Evolutionary conservation across 1,140 invertebrate species (phyloP).

Genomic region (Thrips palmi): DNA sequence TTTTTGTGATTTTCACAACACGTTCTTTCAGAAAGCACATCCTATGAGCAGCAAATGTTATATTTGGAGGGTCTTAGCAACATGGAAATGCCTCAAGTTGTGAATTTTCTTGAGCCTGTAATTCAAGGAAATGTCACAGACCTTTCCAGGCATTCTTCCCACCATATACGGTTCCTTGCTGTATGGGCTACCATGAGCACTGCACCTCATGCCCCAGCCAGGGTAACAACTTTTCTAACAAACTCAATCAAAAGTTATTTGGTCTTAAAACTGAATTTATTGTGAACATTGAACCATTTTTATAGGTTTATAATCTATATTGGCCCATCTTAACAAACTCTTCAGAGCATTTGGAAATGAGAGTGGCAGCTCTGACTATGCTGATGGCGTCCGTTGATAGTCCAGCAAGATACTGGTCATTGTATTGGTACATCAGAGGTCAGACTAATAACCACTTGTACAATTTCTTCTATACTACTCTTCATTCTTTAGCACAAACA

Average conservation of each 20-base stretch:
- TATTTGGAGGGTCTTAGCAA: constrained; percentile 47
- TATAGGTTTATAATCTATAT: constrained; percentile 36
- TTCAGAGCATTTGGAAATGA: constrained; percentile 41
- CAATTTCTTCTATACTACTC: constrained; percentile 49
- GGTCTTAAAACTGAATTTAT: constrained; percentile 9
- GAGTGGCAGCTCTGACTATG: constrained; percentile 39
- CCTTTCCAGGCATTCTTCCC: constrained; percentile 25
- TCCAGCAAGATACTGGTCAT: constrained; percentile 38
- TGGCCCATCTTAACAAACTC: constrained; percentile 49
- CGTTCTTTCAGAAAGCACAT: constrained; percentile 32
- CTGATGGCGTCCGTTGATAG: constrained; percentile 39
- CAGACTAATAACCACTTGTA: constrained; percentile 42
- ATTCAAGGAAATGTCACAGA: constrained; percentile 26
- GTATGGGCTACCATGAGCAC: constrained; percentile 37
- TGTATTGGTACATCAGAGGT: constrained; percentile 44
- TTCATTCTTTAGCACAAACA: constrained; percentile 43
- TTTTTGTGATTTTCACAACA: constrained; percentile 10
- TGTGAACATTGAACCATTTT: too few relatives aligned
- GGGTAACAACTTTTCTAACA: constrained; percentile 21
- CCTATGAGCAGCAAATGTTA: constrained; percentile 44
- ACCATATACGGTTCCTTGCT: constrained; percentile 35
- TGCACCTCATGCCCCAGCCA: constrained; percentile 29
- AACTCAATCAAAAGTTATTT: neutral
- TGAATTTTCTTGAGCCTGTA: constrained; percentile 39
- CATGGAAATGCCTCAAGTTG: constrained; percentile 35